phyloP scores from a whole-genome alignment of 2,888 invertebrate species.

The Boloria euphrosyne region DNA sequence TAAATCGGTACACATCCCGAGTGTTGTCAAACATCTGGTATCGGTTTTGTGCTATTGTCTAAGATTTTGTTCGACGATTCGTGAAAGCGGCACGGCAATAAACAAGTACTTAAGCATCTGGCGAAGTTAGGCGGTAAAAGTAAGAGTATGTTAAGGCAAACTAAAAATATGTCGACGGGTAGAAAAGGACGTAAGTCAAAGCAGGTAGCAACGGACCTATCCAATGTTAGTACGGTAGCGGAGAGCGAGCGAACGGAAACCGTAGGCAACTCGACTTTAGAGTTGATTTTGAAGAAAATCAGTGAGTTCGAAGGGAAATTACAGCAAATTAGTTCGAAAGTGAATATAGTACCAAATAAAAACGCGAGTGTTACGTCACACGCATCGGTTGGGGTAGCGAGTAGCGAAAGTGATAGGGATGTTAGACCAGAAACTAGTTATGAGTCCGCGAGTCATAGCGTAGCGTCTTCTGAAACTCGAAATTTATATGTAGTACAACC shows the following conservation, averaged over 20 bases:
- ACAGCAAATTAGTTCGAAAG: not conserved
- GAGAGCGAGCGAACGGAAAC: not conserved
- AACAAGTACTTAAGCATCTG: not conserved
- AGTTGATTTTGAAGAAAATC: not conserved
- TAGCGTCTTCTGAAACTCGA: not conserved
- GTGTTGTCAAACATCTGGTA: too few species aligned
- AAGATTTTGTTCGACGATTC: too few species aligned
- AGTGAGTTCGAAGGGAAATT: not conserved
- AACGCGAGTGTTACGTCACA: not conserved
- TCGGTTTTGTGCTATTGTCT: too few species aligned
- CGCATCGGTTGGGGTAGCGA: not conserved
- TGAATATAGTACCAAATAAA: not conserved
- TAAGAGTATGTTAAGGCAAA: not conserved
- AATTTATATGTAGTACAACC: not conserved
- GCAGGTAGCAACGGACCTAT: not conserved
- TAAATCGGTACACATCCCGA: too few species aligned
- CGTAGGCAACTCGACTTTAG: not conserved
- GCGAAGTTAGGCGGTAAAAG: not conserved
- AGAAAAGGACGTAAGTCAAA: not conserved
- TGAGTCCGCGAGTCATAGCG: not conserved
- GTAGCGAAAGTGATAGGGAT: not conserved
- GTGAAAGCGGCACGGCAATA: too few species aligned
- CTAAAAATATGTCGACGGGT: not conserved
- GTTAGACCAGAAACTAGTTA: not conserved
- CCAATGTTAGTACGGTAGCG: not conserved